A percentile compares a stretch with the other conserved stretches of the same genome.
phyloP scores from a whole-genome alignment of 2,113 vertebrate species.

The Solea senegalensis region DNA sequence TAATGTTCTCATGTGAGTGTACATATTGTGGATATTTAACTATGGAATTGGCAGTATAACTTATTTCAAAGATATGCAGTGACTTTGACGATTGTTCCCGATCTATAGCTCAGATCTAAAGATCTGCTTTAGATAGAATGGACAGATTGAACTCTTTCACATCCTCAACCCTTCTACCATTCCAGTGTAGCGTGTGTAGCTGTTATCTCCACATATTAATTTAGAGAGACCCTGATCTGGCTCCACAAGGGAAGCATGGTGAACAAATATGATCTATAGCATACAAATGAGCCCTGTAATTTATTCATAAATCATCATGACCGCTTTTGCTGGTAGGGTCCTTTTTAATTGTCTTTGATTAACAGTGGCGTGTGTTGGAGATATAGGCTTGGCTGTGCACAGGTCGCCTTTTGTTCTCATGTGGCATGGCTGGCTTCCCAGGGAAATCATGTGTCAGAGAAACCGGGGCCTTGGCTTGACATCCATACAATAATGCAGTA shows the following conservation, averaged over 20 bases:
- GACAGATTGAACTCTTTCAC: constrained; percentile 20
- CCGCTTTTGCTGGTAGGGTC: constrained; percentile 77
- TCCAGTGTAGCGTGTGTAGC: constrained; percentile 25
- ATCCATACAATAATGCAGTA: constrained; percentile 19
- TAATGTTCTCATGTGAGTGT: no score
- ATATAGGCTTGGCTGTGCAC: constrained; percentile 58
- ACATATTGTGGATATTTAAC: no score
- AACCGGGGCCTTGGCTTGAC: constrained; percentile 46
- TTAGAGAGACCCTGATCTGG: constrained; percentile 51
- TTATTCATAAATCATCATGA: constrained; percentile 85
- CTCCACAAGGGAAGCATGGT: constrained; percentile 58
- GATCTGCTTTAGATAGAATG: constrained; percentile 12
- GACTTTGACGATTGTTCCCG: neutral
- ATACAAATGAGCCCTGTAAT: constrained; percentile 83
- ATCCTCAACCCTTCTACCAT: neutral
- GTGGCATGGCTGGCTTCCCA: constrained; percentile 67
- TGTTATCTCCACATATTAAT: constrained; percentile 52
- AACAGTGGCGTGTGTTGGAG: constrained; percentile 77
- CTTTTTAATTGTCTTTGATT: constrained; percentile 85
- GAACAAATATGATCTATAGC: constrained; percentile 81
- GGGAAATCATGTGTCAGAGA: constrained; percentile 72
- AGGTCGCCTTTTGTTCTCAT: constrained; percentile 75
- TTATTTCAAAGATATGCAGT: neutral
- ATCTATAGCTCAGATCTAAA: neutral
- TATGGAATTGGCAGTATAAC: no score